phyloP scores from a whole-genome alignment of 2,113 vertebrate species.

The Xenopus borealis region DNA sequence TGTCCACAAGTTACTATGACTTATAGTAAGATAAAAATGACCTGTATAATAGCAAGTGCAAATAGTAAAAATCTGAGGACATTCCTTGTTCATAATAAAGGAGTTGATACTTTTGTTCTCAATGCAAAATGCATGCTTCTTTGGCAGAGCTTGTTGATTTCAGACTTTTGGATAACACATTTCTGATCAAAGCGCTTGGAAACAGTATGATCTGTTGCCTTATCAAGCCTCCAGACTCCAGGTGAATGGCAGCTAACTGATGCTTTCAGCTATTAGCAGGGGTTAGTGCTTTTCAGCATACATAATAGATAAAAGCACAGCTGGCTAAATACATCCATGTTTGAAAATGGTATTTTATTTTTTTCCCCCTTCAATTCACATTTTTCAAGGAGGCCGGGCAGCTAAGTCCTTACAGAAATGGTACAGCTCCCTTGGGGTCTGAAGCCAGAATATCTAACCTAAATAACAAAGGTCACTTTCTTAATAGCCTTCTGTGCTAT shows the following conservation, averaged over 20 bases:
- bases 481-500: slow-evolving; percentile 21
- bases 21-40: no score
- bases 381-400: slow-evolving; percentile 45
- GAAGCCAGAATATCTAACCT: slow-evolving; percentile 37
- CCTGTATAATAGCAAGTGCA: no score
- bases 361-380: slow-evolving; percentile 22
- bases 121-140: background rate
- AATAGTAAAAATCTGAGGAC: no score
- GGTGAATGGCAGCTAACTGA: slow-evolving; percentile 34
- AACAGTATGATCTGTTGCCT: background rate
- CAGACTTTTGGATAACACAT: background rate
- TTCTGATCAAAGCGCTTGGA: background rate
- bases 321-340: slow-evolving; percentile 5
- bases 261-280: slow-evolving; percentile 23
- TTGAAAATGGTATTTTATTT: slow-evolving; percentile 39
- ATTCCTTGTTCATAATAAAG: background rate
- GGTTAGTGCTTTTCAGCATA: slow-evolving; percentile 6
- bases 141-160: background rate
- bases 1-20: no score
- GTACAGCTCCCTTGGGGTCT: slow-evolving; percentile 37
- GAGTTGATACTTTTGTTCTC: background rate
- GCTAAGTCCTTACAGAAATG: slow-evolving; percentile 39
- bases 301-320: slow-evolving; percentile 16
- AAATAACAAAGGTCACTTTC: slow-evolving; percentile 33
- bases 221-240: slow-evolving; percentile 41